A percentile compares a stretch with the other conserved stretches of the same genome.
These are phyloP conservation scores for Prosapia bicincta DNA, from an alignment of 2,888 invertebrate genomes.

Conservation along the genomic window DNA sequence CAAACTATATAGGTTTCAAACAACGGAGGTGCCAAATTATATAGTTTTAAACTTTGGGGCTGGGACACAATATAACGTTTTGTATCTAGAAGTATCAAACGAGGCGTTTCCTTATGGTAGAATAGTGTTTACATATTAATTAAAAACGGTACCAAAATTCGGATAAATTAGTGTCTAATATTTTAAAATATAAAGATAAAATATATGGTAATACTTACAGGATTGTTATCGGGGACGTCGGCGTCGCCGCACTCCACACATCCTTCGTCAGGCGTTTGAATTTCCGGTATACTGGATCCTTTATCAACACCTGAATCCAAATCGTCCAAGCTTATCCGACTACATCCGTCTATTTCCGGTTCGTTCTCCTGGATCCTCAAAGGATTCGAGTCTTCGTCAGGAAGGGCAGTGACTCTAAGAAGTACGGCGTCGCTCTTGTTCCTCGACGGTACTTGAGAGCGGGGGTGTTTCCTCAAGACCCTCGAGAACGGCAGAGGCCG, in stretches of 20 bases:
- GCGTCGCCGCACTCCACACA: not conserved
- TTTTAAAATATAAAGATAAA: no score
- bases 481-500: slow-evolving; percentile 15
- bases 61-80: no score
- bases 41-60: no score
- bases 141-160: no score
- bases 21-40: no score
- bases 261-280: not conserved
- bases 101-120: no score
- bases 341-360: not conserved
- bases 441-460: slow-evolving; percentile 7
- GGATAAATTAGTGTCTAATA: no score
- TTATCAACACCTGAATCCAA: not conserved
- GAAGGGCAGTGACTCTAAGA: slow-evolving; percentile 20
- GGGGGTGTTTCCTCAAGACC: slow-evolving; percentile 6
- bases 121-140: no score
- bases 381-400: not conserved
- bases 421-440: slow-evolving; percentile 24
- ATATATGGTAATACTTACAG: not conserved
- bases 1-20: no score
- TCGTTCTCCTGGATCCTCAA: not conserved
- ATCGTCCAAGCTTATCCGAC: not conserved
- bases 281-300: not conserved
- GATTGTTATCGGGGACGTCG: not conserved
- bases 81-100: no score